Evolutionary conservation across 2,113 vertebrate species (phyloP).

Genomic region (Esox niger): DNA sequence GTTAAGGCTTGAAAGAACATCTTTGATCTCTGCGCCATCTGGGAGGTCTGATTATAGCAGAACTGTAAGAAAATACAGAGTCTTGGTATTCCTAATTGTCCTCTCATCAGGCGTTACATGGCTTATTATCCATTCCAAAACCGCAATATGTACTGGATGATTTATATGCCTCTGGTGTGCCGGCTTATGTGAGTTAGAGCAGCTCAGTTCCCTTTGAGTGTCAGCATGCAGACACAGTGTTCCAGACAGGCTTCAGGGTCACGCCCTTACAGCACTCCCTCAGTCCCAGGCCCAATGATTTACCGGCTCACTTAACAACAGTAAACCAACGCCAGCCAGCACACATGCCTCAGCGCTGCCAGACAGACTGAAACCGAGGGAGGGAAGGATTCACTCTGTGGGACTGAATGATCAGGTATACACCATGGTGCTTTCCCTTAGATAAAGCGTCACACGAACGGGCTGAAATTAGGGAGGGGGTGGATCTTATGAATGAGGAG

Average conservation of each 20-base stretch:
- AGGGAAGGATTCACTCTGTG: constrained; percentile 19
- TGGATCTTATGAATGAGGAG: not conserved
- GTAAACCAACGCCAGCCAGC: constrained; percentile 24
- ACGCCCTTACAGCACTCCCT: constrained; percentile 22
- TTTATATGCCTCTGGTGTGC: constrained; percentile 1
- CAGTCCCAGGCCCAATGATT: constrained; percentile 31
- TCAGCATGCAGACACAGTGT: not conserved
- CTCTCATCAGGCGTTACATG: no score
- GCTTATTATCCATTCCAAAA: no score
- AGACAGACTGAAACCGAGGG: constrained; percentile 11
- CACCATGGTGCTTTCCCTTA: not conserved
- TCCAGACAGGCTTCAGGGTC: constrained; percentile 32
- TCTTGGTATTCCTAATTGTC: not conserved
- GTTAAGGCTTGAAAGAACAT: no score
- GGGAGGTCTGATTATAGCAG: no score
- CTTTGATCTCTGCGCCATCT: no score
- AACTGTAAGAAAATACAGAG: no score
- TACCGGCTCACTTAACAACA: constrained; percentile 23
- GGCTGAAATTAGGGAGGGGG: not conserved
- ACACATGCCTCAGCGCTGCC: constrained; percentile 1
- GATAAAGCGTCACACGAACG: not conserved
- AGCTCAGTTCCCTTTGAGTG: constrained; percentile 10
- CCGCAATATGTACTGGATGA: no score
- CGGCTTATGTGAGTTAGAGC: constrained; percentile 8
- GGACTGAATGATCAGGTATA: constrained; percentile 1